phyloP scores from a whole-genome alignment of 1,140 invertebrate genomes.

The Rhysida immarginata region DNA sequence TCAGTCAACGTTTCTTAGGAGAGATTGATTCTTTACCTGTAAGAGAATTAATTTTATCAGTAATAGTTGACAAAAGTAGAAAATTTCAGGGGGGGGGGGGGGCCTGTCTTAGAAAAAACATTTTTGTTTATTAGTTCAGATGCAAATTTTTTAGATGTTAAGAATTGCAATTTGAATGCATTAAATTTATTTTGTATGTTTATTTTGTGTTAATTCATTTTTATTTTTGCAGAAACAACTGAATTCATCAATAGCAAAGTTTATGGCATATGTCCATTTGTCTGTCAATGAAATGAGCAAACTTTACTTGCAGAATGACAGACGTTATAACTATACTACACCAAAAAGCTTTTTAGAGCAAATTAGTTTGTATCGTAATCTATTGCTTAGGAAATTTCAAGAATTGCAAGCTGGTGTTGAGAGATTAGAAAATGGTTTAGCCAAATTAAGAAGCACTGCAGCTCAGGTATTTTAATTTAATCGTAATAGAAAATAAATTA shows the following conservation, averaged over 20 bases:
- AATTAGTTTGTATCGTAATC: constrained; percentile 77
- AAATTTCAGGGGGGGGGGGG: no score
- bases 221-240: constrained; percentile 40
- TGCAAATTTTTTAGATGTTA: no score
- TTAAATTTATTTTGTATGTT: no score
- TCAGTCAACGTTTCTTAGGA: constrained; percentile 72
- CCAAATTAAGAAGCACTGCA: constrained; percentile 73
- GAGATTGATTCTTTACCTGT: constrained; percentile 63
- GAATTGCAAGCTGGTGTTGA: constrained; percentile 68
- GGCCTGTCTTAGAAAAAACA: no score
- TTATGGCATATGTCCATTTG: constrained; percentile 88
- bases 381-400: constrained; percentile 62
- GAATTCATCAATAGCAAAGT: constrained; percentile 62
- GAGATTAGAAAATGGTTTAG: constrained; percentile 80
- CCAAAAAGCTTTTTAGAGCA: constrained; percentile 94
- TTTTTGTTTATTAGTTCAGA: no score
- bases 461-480: constrained; percentile 51
- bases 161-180: no score
- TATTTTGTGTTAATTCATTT: no score
- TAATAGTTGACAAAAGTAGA: no score
- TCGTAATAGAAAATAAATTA: no score
- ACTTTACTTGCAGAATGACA: constrained; percentile 69
- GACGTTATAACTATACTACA: constrained; percentile 90
- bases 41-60: constrained; percentile 25
- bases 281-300: constrained; percentile 81